These are phyloP conservation scores for Lordiphosa fenestrarum DNA, from an alignment of 2,888 invertebrate species.

Conservation along the genomic window DNA sequence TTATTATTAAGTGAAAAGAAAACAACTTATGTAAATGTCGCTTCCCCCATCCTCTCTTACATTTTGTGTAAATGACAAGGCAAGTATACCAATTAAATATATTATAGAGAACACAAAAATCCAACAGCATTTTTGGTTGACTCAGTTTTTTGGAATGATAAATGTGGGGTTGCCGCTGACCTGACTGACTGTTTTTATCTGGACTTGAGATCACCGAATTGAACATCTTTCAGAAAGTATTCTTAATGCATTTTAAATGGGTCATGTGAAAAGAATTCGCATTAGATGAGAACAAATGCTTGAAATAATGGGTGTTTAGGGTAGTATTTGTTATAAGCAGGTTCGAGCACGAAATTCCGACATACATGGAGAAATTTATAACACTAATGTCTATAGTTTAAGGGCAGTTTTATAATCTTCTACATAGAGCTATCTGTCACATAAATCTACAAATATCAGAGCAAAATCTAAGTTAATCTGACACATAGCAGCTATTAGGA, in stretches of 20 bases:
- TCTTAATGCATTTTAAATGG: conserved; percentile 24
- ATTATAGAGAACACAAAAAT: conserved; percentile 16
- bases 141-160: conserved; percentile 17
- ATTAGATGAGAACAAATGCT: neutral
- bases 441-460: too few species aligned
- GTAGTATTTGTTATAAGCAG: too few species aligned
- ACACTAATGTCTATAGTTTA: too few species aligned
- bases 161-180: conserved; percentile 3
- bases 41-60: conserved; percentile 1
- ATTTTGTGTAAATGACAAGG: conserved; percentile 15
- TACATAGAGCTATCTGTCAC: too few species aligned
- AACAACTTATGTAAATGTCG: conserved; percentile 18
- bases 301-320: neutral
- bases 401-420: too few species aligned
- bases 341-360: too few species aligned
- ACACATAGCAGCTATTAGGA: too few species aligned
- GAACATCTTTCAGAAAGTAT: conserved; percentile 25
- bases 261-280: conserved; percentile 24
- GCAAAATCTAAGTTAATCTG: too few species aligned
- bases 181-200: conserved; percentile 23
- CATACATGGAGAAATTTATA: too few species aligned
- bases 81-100: conserved; percentile 31
- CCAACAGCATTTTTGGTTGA: conserved; percentile 10
- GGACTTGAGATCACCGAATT: conserved; percentile 14
- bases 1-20: conserved; percentile 1